These are phyloP conservation scores for Orchesella flavescens DNA, from an alignment of 2,888 invertebrate species.

Conservation along the genomic window DNA sequence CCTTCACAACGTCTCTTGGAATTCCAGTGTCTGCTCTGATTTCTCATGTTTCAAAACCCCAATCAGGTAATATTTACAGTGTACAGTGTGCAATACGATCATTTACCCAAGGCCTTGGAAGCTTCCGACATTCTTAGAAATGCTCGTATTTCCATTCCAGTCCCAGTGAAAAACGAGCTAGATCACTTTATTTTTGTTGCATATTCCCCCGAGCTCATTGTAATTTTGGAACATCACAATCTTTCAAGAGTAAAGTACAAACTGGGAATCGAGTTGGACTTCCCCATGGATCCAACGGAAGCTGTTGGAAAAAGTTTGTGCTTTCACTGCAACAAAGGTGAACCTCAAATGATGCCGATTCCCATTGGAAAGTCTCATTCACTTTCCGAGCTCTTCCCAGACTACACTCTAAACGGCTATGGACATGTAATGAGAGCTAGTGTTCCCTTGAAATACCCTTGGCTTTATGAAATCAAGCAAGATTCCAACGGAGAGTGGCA, in stretches of 20 bases:
- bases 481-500: not conserved
- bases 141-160: not conserved
- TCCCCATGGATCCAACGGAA: not conserved
- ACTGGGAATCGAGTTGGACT: not conserved
- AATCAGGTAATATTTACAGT: not conserved
- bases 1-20: too few species aligned
- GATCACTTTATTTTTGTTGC: slow-evolving; percentile 6
- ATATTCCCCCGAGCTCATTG: not conserved
- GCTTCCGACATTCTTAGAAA: not conserved
- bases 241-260: not conserved
- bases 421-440: slow-evolving; percentile 3
- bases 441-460: slow-evolving; percentile 23
- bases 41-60: not conserved
- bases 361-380: not conserved
- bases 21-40: not conserved
- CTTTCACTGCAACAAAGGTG: not conserved
- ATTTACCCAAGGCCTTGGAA: not conserved
- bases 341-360: too few species aligned
- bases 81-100: not conserved
- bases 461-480: slow-evolving; percentile 10
- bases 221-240: not conserved
- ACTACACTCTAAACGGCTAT: slow-evolving; percentile 24
- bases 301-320: not conserved
- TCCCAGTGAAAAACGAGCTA: slow-evolving; percentile 10
- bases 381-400: not conserved